Evolutionary conservation across 2,797 vertebrate species (phyloP), one percentile per base, ranked within the genome.

Genomic region (Lerista edwardsae): DNA sequence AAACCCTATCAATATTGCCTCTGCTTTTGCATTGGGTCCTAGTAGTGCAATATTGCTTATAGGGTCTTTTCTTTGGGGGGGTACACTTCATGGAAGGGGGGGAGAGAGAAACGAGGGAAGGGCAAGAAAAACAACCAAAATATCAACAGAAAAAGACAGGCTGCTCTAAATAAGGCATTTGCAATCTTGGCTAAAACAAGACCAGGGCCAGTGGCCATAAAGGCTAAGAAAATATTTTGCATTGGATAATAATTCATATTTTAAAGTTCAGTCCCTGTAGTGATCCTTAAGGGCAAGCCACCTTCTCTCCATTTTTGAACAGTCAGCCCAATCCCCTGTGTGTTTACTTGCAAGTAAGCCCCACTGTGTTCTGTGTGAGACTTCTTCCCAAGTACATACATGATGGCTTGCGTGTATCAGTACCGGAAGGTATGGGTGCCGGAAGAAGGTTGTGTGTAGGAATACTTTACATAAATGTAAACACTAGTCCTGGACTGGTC

Each of bases 21-120:
- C 97, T 98, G 97, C 98, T 98, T 97, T 96, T 97, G 94, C 92
- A 86, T 93, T 96, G 94, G 94, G 95, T 96, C 69, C 96, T 96
- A 98, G 97, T 97, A 98, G 98, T 98, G 97, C 98, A 98, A 98
- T 98, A 98, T 98, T 98, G 98, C 97, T 98, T 98, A 98, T 98
- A 98, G 98, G 98, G 98, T 98, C 97, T 98, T 96, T 97, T 96
- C 97, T 97, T 95, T 96, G 94, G 97, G 97, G 97, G 88, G 93
- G 94, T 90, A 92, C 93, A 94, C 94, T 94, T 94, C 93, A 90
- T 0, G 84, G 27, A 29, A 64, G 61, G 25, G 27, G 61, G 69
- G 3, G 8, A 19, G 10, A 4, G 10, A 19, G 21, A 19, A 59
- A 23, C 23, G 59, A 25, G 59, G 59, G 25, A 23, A 23, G 23